phyloP scores from a whole-genome alignment of 2,888 invertebrate genomes.

The Pseudococcus longispinus region DNA sequence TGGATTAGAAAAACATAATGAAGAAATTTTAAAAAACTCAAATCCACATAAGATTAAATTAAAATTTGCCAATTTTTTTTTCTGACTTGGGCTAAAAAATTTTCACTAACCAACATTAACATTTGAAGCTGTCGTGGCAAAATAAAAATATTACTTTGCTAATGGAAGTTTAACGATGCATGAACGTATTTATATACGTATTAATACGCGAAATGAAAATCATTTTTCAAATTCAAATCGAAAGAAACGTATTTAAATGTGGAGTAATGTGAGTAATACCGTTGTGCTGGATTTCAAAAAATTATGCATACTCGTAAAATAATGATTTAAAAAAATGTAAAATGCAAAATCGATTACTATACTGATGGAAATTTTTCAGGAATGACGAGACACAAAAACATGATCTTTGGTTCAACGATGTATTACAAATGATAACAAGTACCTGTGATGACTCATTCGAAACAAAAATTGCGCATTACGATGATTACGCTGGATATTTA shows the following conservation, averaged over 20 bases:
- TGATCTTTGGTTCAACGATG: not conserved
- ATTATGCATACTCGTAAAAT: too few species aligned
- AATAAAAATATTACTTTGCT: slow-evolving; percentile 41
- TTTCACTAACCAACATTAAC: not conserved
- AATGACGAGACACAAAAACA: not conserved
- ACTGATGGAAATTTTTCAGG: not conserved
- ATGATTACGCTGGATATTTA: not conserved
- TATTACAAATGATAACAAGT: not conserved
- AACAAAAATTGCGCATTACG: not conserved
- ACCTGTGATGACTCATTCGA: not conserved
- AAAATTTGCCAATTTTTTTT: not conserved
- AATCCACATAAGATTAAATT: not conserved
- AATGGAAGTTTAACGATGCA: not conserved
- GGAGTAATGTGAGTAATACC: too few species aligned
- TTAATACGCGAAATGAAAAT: too few species aligned
- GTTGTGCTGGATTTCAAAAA: too few species aligned
- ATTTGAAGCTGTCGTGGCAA: not conserved
- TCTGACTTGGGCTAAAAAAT: not conserved
- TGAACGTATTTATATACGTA: too few species aligned
- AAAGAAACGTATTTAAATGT: too few species aligned
- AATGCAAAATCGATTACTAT: too few species aligned
- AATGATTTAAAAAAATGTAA: too few species aligned
- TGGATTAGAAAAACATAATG: not conserved
- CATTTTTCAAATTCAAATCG: too few species aligned
- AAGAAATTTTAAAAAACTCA: slow-evolving; percentile 1